Conservation (phyloP, 2,113 vertebrate species). For the Nanorana parkeri region DNA sequence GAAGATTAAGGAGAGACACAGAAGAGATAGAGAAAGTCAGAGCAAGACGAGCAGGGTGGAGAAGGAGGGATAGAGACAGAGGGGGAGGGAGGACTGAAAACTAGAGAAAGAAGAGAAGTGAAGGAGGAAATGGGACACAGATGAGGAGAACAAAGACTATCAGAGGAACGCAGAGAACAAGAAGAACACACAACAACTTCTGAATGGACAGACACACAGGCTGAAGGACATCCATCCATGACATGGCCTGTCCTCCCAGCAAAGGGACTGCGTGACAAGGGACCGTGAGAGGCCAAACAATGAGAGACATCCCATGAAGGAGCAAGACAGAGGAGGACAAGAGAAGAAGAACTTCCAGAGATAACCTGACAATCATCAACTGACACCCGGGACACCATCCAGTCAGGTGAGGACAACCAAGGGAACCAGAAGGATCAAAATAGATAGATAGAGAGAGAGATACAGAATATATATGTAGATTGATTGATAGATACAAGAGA, state of each 20-base stretch:
- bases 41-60: neutral
- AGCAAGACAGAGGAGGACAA: neutral
- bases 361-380: neutral
- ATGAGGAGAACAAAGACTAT: neutral
- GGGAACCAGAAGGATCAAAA: too few relatives aligned
- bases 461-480: neutral
- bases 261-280: neutral
- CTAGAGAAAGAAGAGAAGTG: neutral
- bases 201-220: neutral
- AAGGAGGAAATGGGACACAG: neutral
- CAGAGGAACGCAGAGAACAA: neutral
- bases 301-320: neutral
- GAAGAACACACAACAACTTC: neutral
- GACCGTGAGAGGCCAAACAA: neutral
- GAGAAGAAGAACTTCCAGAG: neutral
- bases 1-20: neutral
- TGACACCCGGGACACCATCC: neutral
- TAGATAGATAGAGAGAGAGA: neutral
- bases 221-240: neutral
- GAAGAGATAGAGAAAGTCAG: neutral
- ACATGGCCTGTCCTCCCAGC: neutral
- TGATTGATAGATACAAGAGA: constrained; percentile 17
- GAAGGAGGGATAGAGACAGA: neutral
- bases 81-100: constrained; percentile 6
- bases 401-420: neutral